Base-by-base conservation (phyloP, 2,797 vertebrate genomes). In the Hemitrygon akajei region DNA sequence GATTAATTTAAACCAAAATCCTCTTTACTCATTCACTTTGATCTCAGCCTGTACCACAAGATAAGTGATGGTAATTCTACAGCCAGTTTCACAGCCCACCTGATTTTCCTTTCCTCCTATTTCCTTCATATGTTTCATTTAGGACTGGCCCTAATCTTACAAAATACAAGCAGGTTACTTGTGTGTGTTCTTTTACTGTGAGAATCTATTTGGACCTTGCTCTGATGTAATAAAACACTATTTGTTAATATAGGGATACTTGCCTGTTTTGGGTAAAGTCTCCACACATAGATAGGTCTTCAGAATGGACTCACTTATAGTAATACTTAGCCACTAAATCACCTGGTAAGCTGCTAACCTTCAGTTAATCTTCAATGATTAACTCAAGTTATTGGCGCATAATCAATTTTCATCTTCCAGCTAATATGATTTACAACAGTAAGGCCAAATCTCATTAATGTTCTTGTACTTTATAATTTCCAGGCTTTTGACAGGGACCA, bases 401-500 rank as follows among this genome's bases (percentile, higher is more conserved):
- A 0, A n/a, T 37, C 60, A 69, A 20, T 34, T 63, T 75, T 93
- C 66, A 56, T 30, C 91, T 92, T 75, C 0, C 91, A 75, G 1
- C 12, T 69, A 40, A 22, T 66, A 37, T 18, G 16, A 66, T 71
- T 69, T 91, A 37, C n/a, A 91, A 18, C 86, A 7, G 37, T 34
- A 47, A 16, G 30, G 30, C 58, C 60, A 34, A 6, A 47, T 73
- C 66, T 47, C 20, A 11, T 76, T 56, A 47, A 75, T 40, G 14
- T 56, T 93, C 91, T 12, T 47, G 91, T 30, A 58, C 47, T 58
- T 58, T n/a, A 76, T 93, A 40, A 93, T 76, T 58, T 14, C 40
- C 40, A 93, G 91, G 91, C 91, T 93, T 58, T 93, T 73, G 91
- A 93, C 71, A 93, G 27, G 73, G 91, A 93, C 37, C 91, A 76